Conservation (phyloP, 2,797 vertebrate genomes). For the Cyprinella venusta region DNA sequence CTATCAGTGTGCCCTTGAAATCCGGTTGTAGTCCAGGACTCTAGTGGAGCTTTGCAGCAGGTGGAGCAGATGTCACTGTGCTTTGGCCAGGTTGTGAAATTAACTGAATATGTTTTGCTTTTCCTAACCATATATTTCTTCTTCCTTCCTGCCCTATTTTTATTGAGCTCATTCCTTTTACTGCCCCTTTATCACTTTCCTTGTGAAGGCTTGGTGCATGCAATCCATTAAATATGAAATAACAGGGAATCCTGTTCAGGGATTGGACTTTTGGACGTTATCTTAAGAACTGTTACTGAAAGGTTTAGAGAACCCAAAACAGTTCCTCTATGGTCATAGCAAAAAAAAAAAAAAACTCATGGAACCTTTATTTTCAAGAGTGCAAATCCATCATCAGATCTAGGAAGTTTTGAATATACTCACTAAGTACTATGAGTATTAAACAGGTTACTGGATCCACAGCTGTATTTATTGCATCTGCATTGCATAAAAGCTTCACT, state of each 20-base stretch:
- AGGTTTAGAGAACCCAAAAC: neutral
- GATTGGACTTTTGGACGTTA: neutral
- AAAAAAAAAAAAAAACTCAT: neutral
- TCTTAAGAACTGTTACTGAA: no score
- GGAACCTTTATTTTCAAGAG: neutral
- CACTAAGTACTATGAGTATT: conserved; percentile 10
- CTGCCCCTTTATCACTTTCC: neutral
- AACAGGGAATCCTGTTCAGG: neutral
- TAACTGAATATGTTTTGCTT: neutral
- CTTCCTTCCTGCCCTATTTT: neutral
- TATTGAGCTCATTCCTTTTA: neutral
- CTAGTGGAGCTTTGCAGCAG: neutral
- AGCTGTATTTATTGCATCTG: conserved; percentile 13
- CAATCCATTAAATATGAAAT: conserved; percentile 28
- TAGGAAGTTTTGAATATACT: neutral
- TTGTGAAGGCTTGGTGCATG: neutral
- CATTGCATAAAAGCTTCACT: neutral
- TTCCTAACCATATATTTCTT: neutral
- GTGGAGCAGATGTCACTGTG: neutral
- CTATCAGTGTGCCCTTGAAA: conserved; percentile 20
- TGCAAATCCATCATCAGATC: neutral
- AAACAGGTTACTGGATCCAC: conserved; percentile 5
- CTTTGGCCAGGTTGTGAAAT: neutral
- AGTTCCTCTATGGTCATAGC: neutral
- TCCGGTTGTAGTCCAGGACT: conserved; percentile 18